Evolutionary conservation across 30 jellyfish, hydroid and myxozoan species (phyloP).

Genomic region (Morbakka virulenta): DNA sequence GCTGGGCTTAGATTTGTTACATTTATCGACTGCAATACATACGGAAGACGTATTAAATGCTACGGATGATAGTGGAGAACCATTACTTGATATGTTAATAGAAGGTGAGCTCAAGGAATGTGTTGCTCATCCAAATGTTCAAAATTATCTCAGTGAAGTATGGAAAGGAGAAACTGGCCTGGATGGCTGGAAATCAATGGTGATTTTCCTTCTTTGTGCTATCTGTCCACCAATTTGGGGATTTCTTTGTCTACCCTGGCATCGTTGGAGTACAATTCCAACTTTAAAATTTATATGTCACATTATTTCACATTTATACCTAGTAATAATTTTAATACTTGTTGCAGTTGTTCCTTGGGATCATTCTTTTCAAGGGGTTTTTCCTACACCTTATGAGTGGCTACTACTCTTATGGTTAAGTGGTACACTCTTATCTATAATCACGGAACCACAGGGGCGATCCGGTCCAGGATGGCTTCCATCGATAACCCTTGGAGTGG

Average conservation of each 20-base stretch:
- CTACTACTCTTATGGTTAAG: constrained; percentile 74
- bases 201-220: constrained; percentile 53
- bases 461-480: constrained; percentile 80
- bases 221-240: constrained; percentile 96
- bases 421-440: constrained; percentile 79
- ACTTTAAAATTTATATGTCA: constrained; percentile 87
- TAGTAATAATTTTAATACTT: constrained; percentile 47
- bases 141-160: constrained; percentile 82
- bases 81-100: constrained; percentile 77
- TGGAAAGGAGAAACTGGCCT: constrained; percentile 85
- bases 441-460: constrained; percentile 86
- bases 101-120: constrained; percentile 91
- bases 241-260: constrained; percentile 78
- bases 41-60: constrained; percentile 85
- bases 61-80: constrained; percentile 80
- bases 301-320: constrained; percentile 82
- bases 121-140: constrained; percentile 92
- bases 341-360: constrained; percentile 96
- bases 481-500: constrained; percentile 52
- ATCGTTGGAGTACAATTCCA: constrained; percentile 90
- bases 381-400: constrained; percentile 92
- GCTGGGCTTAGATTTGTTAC: constrained; percentile 74
- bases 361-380: constrained; percentile 69
- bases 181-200: constrained; percentile 50
- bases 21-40: constrained; percentile 72